phyloP scores from a whole-genome alignment of 2,888 invertebrate species.

The Dryocosmus kuriphilus region DNA sequence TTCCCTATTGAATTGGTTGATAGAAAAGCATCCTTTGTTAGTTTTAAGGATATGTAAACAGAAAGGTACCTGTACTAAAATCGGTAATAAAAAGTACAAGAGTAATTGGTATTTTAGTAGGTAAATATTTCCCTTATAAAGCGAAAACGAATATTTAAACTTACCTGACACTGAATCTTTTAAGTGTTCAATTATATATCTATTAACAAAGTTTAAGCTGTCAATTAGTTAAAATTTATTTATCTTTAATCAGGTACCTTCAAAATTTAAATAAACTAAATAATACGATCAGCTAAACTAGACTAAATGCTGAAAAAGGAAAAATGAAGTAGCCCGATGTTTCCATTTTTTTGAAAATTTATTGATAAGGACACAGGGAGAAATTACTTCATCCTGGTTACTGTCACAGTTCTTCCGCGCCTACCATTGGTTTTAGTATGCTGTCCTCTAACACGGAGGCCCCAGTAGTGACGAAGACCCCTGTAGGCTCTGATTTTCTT shows the following conservation, averaged over 20 bases:
- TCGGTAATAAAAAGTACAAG: not conserved
- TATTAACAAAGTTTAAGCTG: not conserved
- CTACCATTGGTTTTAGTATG: slow-evolving; percentile 99
- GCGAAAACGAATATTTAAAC: not conserved
- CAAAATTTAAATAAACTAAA: not conserved
- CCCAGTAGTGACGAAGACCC: slow-evolving; percentile 99
- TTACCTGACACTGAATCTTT: not conserved
- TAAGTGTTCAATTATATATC: not conserved
- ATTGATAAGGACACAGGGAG: slow-evolving; percentile 2
- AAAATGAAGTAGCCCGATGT: not conserved
- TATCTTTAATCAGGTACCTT: too few species aligned
- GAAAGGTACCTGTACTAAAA: not conserved
- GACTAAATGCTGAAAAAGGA: not conserved
- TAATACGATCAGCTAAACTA: not conserved
- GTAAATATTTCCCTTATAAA: not conserved
- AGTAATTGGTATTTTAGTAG: not conserved
- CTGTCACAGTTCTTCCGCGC: slow-evolving; percentile 99
- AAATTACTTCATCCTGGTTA: slow-evolving; percentile 99
- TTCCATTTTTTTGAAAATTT: slow-evolving; percentile 50
- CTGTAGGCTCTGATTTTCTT: slow-evolving; percentile 99
- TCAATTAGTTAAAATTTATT: not conserved
- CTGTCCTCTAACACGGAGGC: slow-evolving; percentile 99
- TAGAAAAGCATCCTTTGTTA: not conserved
- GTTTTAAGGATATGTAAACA: too few species aligned
- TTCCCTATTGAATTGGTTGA: not conserved